A percentile compares a stretch with the other conserved stretches of the same genome.
Conservation (phyloP, 2,797 vertebrate species). For the Microctenopoma steveboyesi region DNA sequence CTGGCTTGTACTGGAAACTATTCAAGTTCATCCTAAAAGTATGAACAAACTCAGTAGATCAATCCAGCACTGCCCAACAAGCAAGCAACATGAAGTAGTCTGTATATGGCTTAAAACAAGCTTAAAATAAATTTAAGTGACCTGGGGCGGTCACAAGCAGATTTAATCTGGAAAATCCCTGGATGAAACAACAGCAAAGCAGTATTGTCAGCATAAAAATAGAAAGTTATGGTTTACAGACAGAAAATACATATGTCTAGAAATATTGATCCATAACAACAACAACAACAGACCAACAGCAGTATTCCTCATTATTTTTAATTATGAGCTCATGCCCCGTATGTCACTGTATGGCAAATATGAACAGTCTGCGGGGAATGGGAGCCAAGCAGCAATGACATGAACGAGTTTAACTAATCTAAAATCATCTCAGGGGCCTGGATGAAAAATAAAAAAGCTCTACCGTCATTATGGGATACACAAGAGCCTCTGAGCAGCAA, state of each 20-base stretch:
- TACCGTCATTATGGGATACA: conserved; percentile 29
- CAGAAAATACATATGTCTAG: neutral
- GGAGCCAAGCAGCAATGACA: neutral
- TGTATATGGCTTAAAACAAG: no score
- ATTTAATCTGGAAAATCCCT: no score
- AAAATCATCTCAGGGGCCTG: neutral
- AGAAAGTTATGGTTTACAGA: neutral
- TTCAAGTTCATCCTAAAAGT: neutral
- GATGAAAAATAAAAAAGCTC: conserved; percentile 33
- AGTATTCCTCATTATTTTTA: conserved; percentile 14
- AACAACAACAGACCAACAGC: neutral
- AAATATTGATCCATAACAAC: neutral
- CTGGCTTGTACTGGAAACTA: neutral
- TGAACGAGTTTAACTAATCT: conserved; percentile 35
- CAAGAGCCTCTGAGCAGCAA: conserved; percentile 17
- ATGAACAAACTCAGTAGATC: neutral
- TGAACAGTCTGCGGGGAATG: conserved; percentile 22
- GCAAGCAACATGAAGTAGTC: no score
- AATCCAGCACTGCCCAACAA: no score
- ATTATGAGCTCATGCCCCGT: conserved; percentile 24
- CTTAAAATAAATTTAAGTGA: no score
- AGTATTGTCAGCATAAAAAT: neutral
- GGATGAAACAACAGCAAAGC: neutral
- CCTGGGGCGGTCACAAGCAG: no score
- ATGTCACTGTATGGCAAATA: conserved; percentile 15